phyloP scores from a whole-genome alignment of 2,888 invertebrate species.

The Ophraella communa region DNA sequence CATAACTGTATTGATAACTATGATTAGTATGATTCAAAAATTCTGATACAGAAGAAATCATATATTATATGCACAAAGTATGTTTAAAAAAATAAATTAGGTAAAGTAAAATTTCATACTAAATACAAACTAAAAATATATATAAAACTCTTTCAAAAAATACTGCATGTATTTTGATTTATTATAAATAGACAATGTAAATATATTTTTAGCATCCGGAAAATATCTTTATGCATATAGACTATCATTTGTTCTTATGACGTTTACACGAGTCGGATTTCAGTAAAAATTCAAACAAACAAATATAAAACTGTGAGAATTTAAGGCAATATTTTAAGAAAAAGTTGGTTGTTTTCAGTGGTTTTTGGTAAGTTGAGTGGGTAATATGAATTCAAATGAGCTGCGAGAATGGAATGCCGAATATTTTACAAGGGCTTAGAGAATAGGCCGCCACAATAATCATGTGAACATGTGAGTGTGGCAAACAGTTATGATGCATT shows the following conservation, averaged over 20 bases:
- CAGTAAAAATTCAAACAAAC: slow-evolving; percentile 13
- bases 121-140: too few species aligned
- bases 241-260: background rate
- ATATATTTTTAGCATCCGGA: background rate
- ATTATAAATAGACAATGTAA: background rate
- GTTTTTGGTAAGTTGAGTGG: slow-evolving; percentile 35
- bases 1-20: too few species aligned
- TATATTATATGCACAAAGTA: too few species aligned
- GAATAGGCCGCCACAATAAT: slow-evolving; percentile 24
- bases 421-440: slow-evolving; percentile 41
- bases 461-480: slow-evolving; percentile 58
- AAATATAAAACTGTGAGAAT: slow-evolving; percentile 14
- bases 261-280: background rate
- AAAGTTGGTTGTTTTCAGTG: slow-evolving; percentile 26
- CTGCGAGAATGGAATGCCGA: slow-evolving; percentile 29
- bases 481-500: slow-evolving; percentile 54
- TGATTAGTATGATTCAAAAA: too few species aligned
- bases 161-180: background rate
- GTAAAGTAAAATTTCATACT: too few species aligned
- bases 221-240: background rate
- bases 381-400: slow-evolving; percentile 47
- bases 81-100: too few species aligned
- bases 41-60: too few species aligned
- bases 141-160: background rate
- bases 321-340: slow-evolving; percentile 18